A percentile compares a stretch with the other conserved stretches of the same genome.
Conservation (phyloP, 1,140 invertebrate genomes). For the Caligus rogercresseyi region DNA sequence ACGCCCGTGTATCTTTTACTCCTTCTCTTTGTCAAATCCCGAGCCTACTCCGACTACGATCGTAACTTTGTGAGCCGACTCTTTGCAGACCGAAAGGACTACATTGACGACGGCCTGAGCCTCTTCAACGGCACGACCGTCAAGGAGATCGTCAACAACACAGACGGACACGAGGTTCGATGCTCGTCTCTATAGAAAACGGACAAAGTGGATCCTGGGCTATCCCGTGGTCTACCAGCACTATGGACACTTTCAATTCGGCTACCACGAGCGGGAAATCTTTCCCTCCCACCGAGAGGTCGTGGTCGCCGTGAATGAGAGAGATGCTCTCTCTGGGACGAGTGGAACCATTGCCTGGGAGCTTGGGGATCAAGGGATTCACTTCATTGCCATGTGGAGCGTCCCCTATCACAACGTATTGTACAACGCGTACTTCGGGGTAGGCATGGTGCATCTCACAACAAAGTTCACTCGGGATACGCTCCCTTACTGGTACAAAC, state of each 20-base stretch:
- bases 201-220: slow-evolving; percentile 12
- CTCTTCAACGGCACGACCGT: slow-evolving; percentile 9
- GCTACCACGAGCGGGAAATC: slow-evolving; percentile 14
- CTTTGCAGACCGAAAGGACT: slow-evolving; percentile 4
- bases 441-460: slow-evolving; percentile 16
- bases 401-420: slow-evolving; percentile 11
- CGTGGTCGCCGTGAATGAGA: slow-evolving; percentile 11
- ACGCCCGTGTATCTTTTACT: not conserved
- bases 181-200: slow-evolving; percentile 12
- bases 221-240: slow-evolving; percentile 13
- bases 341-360: slow-evolving; percentile 17
- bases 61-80: slow-evolving; percentile 10
- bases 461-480: slow-evolving; percentile 18
- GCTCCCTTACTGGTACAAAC: slow-evolving; percentile 19
- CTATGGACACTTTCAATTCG: slow-evolving; percentile 15
- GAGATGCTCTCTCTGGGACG: slow-evolving; percentile 10
- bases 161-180: slow-evolving; percentile 10
- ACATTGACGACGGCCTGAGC: slow-evolving; percentile 9
- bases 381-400: slow-evolving; percentile 19
- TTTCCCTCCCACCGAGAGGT: slow-evolving; percentile 10
- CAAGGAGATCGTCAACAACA: slow-evolving; percentile 3
- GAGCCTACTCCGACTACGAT: slow-evolving; percentile 9
- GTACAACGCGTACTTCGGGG: slow-evolving; percentile 15
- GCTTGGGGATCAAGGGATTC: slow-evolving; percentile 13
- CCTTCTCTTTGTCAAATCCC: not conserved